Evolutionary conservation across 2,888 invertebrate genomes (phyloP).

Genomic region (Quadroppia sp.): DNA sequence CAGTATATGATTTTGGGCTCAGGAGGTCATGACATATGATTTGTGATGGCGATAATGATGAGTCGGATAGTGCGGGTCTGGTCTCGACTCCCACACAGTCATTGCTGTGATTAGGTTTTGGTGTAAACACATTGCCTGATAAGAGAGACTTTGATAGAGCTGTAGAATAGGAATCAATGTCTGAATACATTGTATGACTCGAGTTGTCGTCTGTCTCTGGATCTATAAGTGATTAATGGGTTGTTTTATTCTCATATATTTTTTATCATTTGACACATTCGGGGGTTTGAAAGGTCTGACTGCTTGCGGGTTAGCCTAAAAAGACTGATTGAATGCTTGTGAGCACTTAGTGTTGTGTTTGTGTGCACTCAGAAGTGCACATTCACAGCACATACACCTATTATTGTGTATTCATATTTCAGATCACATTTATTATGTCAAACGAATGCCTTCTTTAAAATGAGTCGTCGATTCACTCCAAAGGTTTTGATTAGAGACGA

Average conservation of each 20-base stretch:
- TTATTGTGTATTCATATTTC: conserved; percentile 30
- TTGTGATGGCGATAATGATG: conserved; percentile 25
- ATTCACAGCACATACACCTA: neutral
- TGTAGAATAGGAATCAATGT: neutral
- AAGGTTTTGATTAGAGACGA: conserved; percentile 34
- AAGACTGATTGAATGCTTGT: neutral
- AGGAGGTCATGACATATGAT: conserved; percentile 20
- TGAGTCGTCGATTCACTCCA: conserved; percentile 31
- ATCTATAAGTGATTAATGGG: conserved; percentile 35
- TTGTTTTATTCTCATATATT: conserved; percentile 35
- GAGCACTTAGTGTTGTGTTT: neutral
- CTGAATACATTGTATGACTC: neutral
- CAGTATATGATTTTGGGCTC: too few species aligned
- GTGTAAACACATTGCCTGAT: conserved; percentile 1
- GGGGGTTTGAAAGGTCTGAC: conserved; percentile 21
- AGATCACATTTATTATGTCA: conserved; percentile 34
- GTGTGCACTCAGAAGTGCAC: conserved; percentile 10
- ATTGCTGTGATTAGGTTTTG: conserved; percentile 16
- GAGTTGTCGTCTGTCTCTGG: neutral
- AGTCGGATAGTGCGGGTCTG: conserved; percentile 15
- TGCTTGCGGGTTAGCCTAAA: conserved; percentile 29
- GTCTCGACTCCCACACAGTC: conserved; percentile 29
- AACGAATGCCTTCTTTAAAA: conserved; percentile 31
- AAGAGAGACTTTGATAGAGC: conserved; percentile 4
- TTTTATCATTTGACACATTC: conserved; percentile 34